Evolutionary conservation across 2,113 vertebrate species (phyloP).

Genomic region (Misgurnus mizolepis): DNA sequence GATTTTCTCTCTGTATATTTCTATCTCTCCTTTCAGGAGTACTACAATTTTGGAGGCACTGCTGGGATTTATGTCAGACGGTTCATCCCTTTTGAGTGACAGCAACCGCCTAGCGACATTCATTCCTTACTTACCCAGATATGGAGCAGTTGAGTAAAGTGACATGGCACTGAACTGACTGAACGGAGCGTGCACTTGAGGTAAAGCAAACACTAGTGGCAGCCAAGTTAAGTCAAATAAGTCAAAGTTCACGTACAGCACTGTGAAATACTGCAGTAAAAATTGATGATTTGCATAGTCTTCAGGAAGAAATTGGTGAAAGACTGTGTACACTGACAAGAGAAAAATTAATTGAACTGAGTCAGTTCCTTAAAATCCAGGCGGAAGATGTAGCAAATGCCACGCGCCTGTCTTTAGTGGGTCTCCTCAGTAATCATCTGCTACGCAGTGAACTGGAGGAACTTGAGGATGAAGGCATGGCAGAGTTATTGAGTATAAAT

Average conservation of each 20-base stretch:
- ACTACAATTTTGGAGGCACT: no score
- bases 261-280: neutral
- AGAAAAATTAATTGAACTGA: neutral
- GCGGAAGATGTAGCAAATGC: neutral
- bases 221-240: neutral
- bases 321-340: neutral
- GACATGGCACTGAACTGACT: constrained; percentile 1
- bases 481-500: no score
- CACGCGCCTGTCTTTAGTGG: neutral
- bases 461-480: neutral
- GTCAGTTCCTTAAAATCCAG: neutral
- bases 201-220: neutral
- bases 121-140: neutral
- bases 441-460: constrained; percentile 29
- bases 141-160: neutral
- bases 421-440: constrained; percentile 21
- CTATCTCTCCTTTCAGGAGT: no score
- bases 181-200: neutral
- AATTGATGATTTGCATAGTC: neutral
- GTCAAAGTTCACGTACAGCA: neutral
- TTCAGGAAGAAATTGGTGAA: neutral
- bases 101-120: no score
- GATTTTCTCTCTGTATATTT: no score
- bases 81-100: no score
- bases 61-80: no score